These are phyloP conservation scores for Pristionchus maxplancki DNA, from an alignment of 2,888 invertebrate species.

Conservation along the genomic window DNA sequence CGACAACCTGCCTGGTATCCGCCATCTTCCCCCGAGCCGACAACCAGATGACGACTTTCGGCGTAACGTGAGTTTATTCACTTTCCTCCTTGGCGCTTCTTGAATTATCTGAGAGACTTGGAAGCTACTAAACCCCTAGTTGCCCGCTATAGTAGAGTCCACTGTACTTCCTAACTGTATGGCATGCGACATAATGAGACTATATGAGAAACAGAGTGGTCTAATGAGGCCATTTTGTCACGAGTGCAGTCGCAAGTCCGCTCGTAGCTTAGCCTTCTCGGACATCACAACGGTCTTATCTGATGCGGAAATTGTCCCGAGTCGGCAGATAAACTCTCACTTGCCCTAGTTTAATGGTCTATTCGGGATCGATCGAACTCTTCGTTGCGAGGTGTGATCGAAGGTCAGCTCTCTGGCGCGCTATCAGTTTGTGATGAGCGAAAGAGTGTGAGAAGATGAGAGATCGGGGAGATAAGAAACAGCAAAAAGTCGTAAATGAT, in stretches of 20 bases:
- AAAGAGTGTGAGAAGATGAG: background rate
- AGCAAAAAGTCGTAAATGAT: conserved; percentile 13
- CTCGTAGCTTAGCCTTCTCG: background rate
- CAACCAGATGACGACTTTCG: conserved; percentile 37
- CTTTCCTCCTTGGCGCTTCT: background rate
- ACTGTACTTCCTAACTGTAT: too few species aligned
- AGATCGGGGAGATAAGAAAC: background rate
- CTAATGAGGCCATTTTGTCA: background rate
- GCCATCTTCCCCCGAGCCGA: conserved; percentile 29
- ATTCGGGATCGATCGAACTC: background rate
- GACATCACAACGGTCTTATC: background rate
- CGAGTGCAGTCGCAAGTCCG: background rate
- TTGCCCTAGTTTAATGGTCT: background rate
- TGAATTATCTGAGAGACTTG: background rate
- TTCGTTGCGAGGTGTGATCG: background rate
- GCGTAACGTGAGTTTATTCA: background rate
- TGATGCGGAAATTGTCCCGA: background rate
- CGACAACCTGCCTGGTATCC: background rate
- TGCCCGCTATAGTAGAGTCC: too few species aligned
- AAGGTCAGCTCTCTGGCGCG: background rate
- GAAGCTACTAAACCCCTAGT: too few species aligned
- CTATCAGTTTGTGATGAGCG: background rate
- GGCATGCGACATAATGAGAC: too few species aligned
- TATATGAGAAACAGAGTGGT: too few species aligned
- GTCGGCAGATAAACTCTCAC: background rate